Evolutionary conservation across 2,113 vertebrate genomes (phyloP), one percentile per base, ranked within the genome.

Genomic region (Microcebus jonahi): DNA sequence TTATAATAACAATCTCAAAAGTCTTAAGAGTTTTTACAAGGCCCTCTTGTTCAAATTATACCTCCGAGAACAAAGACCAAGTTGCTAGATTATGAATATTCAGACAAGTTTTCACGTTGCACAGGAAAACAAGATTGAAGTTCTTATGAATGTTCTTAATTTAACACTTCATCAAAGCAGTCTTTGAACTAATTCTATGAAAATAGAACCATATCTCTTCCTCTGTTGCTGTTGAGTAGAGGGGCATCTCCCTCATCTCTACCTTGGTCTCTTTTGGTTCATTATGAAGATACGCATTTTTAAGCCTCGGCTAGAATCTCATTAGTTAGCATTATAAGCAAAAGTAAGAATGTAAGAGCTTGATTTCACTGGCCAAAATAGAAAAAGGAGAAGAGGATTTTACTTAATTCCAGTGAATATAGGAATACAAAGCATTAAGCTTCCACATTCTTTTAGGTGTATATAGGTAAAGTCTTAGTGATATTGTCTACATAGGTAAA

Each of bases 341-440:
- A 94, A 86, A 83, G 39, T 18, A 94, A 63, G 25, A 53, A 70
- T 50, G 31, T 50, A 96, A 95, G 82, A 80, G 12, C 39, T 85
- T 91, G 65, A 75, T 95, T 94, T 96, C 67, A 81, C 25, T 48
- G 59, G 20, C n/a, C 39, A 94, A 79, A 92, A 65, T 34, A n/a
- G 39, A 86, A 48, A 42, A 91, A 80, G 34, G 36, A 82, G 63
- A 39, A 14, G 9, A 53, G 25, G 20, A 63, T 53, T 90, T 90
- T 86, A 92, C 17, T 90, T 93, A 92, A 90, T 94, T 65, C 63
- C 65, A 90, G 61, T 89, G 80, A 94, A 50, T 57, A 85, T 75
- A 71, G 6, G 15, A 88, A 39, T 9, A 73, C 23, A 63, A 80
- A 42, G 25, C 4, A 91, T 67, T 53, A 80, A 79, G n/a, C 25